These are phyloP conservation scores for Psammodynastes pulverulentus DNA, from an alignment of 2,113 vertebrate genomes.

Conservation along the genomic window DNA sequence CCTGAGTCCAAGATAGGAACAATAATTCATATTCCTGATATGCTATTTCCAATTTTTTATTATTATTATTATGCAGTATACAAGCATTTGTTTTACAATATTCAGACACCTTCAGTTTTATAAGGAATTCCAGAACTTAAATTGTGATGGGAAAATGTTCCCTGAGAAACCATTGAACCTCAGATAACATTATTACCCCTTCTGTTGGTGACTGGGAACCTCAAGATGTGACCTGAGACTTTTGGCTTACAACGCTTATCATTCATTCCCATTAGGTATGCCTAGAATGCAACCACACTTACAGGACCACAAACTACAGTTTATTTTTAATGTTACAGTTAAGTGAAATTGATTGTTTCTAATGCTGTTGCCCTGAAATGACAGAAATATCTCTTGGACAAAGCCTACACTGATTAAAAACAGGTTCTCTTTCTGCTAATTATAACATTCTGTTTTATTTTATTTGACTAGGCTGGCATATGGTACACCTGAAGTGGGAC, in stretches of 20 bases:
- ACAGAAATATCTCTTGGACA: not conserved
- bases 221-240: not conserved
- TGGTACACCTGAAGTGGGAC: not conserved
- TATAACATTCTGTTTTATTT: not conserved
- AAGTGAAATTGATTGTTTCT: not conserved
- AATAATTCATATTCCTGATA: not conserved
- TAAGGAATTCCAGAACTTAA: not conserved
- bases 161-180: not conserved
- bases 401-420: not conserved
- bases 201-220: not conserved
- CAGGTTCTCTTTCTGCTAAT: not conserved
- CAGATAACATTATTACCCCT: not conserved
- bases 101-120: not conserved
- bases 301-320: not conserved
- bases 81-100: not conserved
- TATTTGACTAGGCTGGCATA: not conserved
- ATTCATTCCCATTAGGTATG: not conserved
- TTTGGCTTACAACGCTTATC: not conserved
- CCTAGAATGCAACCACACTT: not conserved
- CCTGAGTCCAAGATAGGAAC: not conserved
- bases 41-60: not conserved
- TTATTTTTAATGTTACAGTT: not conserved
- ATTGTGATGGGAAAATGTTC: not conserved
- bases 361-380: not conserved
- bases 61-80: not conserved